Base-by-base conservation (phyloP, 2,888 invertebrate genomes). In the Thelaira solivaga region DNA sequence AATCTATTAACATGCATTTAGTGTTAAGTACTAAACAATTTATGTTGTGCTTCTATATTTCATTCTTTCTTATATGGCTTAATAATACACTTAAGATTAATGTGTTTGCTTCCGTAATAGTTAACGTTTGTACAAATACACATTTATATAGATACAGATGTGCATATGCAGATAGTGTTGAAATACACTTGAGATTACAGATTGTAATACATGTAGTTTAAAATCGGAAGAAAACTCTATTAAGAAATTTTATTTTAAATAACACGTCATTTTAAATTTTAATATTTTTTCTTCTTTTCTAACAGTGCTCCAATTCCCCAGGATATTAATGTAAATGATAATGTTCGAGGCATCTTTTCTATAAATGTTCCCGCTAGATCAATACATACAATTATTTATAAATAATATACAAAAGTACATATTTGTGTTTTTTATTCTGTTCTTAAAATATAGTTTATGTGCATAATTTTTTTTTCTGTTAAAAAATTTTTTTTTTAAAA, bases 331-430 rank as follows among this genome's bases (percentile, higher is more conserved):
- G 82, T 90, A 64, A 81, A 76, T 36, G 90, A 90, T 84, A 86
- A 86, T 55, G 80, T 84, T 26, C 85, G 86, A 73, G 90, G 90
- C 51, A 83, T 81, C 31, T 85, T 89, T 36, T 80, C 81, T 24
- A 73, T 89, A 53, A 82, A 82, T 41, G 82, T 90, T 67, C 88
- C 88, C 2, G 82, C 85, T 31, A 85, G 85, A 73, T 90, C 90
- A 51, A 84, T 90, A 81, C 89, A 89, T 81, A 90, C 90, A 13
- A 83, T 90, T 49, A 72, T 90, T 79, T 90, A 90, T 83, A 84
- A 83, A 62, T 88, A 61, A 36, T 45, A 8, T n/a, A n/a, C 29
- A 26, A 47, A 13, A 20, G 3, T 24, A 6, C n/a, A n/a, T n/a
- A n/a, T n/a, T n/a, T n/a, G n/a, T n/a, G n/a, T n/a, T n/a, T n/a